Percentiles rank a stretch among this genome's conserved stretches.
Evolutionary conservation across 2,113 vertebrate genomes (phyloP).

Genomic region (Grammomys dolichurus): DNA sequence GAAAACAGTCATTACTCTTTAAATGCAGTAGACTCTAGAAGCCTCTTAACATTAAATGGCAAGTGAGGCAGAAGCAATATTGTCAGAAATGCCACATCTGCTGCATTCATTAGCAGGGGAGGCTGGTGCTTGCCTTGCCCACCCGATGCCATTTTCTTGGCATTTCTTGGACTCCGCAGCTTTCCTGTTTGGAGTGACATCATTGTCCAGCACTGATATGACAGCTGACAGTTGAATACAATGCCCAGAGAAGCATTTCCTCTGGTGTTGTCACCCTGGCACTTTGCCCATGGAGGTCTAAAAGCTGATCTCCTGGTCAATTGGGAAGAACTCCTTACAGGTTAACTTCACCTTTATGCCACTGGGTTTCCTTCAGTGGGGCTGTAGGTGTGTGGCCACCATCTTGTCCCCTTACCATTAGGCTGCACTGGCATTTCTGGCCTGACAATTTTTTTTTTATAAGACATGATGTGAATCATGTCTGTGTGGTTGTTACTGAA

Average conservation of each 20-base stretch:
- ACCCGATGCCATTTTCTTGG: constrained; percentile 61
- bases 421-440: no score
- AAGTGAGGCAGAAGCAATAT: constrained; percentile 87
- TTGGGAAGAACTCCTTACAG: background rate
- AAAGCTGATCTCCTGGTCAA: background rate
- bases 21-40: constrained; percentile 85
- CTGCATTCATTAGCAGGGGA: constrained; percentile 70
- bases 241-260: background rate
- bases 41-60: constrained; percentile 85
- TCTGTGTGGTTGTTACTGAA: background rate
- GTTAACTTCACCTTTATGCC: background rate
- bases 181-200: constrained; percentile 45
- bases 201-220: constrained; percentile 13
- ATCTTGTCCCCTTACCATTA: background rate
- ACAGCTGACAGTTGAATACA: constrained; percentile 39
- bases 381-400: background rate
- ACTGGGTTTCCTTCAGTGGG: accelerated
- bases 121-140: background rate
- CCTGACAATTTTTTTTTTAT: background rate
- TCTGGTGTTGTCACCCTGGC: background rate
- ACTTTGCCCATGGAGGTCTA: accelerated
- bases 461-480: background rate
- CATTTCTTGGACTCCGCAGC: constrained; percentile 61
- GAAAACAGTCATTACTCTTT: constrained; percentile 89
- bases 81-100: constrained; percentile 83